These are phyloP conservation scores for Notodonta dromedarius DNA, from an alignment of 2,888 invertebrate species.

Conservation along the genomic window DNA sequence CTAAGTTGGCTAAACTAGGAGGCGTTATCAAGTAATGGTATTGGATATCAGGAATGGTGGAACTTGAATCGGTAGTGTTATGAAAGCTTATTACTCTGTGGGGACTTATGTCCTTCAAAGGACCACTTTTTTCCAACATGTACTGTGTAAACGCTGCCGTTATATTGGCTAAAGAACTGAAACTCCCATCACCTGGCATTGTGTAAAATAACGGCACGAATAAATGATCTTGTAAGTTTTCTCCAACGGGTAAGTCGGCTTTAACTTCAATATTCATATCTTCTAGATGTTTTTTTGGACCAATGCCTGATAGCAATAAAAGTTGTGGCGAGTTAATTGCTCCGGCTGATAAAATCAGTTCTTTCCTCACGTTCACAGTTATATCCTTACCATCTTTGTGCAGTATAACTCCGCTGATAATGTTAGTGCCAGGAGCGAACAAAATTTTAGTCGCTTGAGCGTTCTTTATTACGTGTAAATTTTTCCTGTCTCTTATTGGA, in stretches of 20 bases:
- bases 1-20: slow-evolving; percentile 48
- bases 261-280: slow-evolving; percentile 64
- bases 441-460: slow-evolving; percentile 80
- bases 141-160: slow-evolving; percentile 68
- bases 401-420: slow-evolving; percentile 66
- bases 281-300: slow-evolving; percentile 69
- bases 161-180: slow-evolving; percentile 50
- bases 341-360: slow-evolving; percentile 80
- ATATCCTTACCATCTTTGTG: slow-evolving; percentile 62
- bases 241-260: slow-evolving; percentile 77
- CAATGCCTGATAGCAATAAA: slow-evolving; percentile 80
- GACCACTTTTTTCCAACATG: slow-evolving; percentile 74
- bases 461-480: slow-evolving; percentile 77
- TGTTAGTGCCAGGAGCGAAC: slow-evolving; percentile 75
- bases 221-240: slow-evolving; percentile 81
- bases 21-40: slow-evolving; percentile 57
- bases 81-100: slow-evolving; percentile 59
- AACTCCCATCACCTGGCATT: slow-evolving; percentile 47
- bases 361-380: slow-evolving; percentile 66
- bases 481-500: slow-evolving; percentile 61
- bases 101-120: slow-evolving; percentile 68
- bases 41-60: slow-evolving; percentile 59
- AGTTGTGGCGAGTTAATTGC: slow-evolving; percentile 80
- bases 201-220: slow-evolving; percentile 65
- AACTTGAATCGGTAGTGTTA: slow-evolving; percentile 58